Conservation (phyloP, 64 coral and sea anemone genomes). For the Pachyseris speciosa region DNA sequence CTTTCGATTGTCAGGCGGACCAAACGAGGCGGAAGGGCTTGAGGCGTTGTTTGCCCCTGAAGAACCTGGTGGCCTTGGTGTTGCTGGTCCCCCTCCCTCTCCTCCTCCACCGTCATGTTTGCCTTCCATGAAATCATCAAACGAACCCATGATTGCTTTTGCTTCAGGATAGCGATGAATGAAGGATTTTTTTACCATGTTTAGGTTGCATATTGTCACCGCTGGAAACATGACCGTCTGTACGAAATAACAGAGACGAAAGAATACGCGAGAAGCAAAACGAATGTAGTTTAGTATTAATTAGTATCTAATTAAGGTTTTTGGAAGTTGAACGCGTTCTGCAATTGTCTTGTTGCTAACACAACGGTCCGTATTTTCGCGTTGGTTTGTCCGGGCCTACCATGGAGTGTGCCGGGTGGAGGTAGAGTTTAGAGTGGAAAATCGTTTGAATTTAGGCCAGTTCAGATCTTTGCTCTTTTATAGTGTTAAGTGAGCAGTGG, state of each 20-base stretch:
- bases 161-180: background rate
- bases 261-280: background rate
- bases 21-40: background rate
- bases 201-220: conserved; percentile 73
- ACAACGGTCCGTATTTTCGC: too few species aligned
- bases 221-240: conserved; percentile 52
- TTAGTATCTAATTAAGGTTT: too few species aligned
- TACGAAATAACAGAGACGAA: background rate
- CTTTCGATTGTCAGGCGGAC: background rate
- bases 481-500: too few species aligned
- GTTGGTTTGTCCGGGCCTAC: too few species aligned
- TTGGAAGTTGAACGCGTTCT: background rate
- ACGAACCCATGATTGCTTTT: background rate
- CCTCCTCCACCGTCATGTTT: background rate
- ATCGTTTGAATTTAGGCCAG: too few species aligned
- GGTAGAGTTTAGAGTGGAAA: too few species aligned
- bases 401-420: too few species aligned
- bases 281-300: background rate
- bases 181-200: conserved; percentile 27
- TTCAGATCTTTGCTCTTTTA: too few species aligned
- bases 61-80: background rate
- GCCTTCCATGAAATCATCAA: background rate
- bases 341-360: too few species aligned
- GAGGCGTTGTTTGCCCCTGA: background rate
- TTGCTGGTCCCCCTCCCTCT: background rate